phyloP scores from a whole-genome alignment of 2,888 invertebrate genomes.

The Drosophila setosimentum region DNA sequence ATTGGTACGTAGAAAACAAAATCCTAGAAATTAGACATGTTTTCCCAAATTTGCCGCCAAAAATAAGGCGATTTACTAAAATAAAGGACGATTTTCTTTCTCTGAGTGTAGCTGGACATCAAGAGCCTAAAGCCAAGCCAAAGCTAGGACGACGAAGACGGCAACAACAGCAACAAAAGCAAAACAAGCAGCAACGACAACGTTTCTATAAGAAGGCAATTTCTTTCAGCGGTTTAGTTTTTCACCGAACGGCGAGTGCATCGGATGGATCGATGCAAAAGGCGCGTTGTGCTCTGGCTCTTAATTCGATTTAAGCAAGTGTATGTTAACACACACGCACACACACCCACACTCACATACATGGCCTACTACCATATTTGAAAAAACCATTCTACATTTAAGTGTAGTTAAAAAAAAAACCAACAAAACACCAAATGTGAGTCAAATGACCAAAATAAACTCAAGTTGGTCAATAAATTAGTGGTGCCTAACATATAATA shows the following conservation, averaged over 20 bases:
- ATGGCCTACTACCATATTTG: constrained; percentile 10
- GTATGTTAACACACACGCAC: constrained; percentile 40
- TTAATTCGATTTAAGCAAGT: constrained; percentile 54
- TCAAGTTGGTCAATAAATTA: constrained; percentile 4
- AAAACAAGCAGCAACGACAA: constrained; percentile 6
- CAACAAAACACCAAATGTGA: constrained; percentile 6
- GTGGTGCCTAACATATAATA: neutral
- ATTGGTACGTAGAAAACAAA: neutral
- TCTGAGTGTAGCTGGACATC: constrained; percentile 59
- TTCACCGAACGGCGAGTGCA: constrained; percentile 82
- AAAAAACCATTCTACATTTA: constrained; percentile 31
- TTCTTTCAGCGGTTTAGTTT: constrained; percentile 80
- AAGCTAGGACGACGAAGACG: constrained; percentile 26
- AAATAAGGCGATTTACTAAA: no score
- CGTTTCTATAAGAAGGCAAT: constrained; percentile 66
- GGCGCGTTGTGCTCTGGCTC: constrained; percentile 62
- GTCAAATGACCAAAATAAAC: constrained; percentile 6
- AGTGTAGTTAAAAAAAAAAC: constrained; percentile 11
- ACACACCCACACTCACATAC: constrained; percentile 6
- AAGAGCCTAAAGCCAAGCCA: constrained; percentile 21
- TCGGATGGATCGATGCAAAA: constrained; percentile 84
- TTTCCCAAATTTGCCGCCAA: neutral
- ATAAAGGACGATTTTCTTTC: neutral
- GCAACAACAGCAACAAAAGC: constrained; percentile 15
- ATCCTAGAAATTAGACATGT: neutral